A percentile compares a stretch with the other conserved stretches of the same genome.
phyloP scores from a whole-genome alignment of 1,140 invertebrate genomes.

The Drosophila nikananu region DNA sequence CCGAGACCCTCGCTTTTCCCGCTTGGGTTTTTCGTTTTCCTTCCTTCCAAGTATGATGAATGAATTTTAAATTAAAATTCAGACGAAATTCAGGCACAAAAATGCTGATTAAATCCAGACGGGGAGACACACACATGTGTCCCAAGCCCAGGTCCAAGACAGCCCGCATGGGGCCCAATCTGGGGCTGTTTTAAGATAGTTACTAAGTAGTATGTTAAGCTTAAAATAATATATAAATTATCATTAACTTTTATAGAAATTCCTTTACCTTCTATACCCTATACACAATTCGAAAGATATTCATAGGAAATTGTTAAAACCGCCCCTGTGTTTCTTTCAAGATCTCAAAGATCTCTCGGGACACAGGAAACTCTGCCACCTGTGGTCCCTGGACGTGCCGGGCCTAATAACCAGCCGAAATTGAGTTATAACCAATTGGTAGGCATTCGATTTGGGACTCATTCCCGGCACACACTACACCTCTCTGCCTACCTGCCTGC shows the following conservation, averaged over 20 bases:
- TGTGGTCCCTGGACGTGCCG: conserved; percentile 33
- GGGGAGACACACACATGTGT: conserved; percentile 7
- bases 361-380: conserved; percentile 40
- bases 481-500: conserved; percentile 24
- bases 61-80: conserved; percentile 79
- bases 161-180: conserved; percentile 26
- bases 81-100: conserved; percentile 30
- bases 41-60: conserved; percentile 73
- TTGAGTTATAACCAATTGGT: conserved; percentile 71
- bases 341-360: neutral
- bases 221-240: neutral
- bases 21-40: conserved; percentile 12
- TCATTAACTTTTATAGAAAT: too few relatives aligned
- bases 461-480: conserved; percentile 8
- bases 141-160: conserved; percentile 5
- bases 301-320: neutral
- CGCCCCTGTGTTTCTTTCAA: neutral
- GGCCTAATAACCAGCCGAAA: conserved; percentile 52
- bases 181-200: neutral
- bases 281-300: too few relatives aligned
- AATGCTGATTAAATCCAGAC: conserved; percentile 11
- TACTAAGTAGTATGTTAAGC: neutral
- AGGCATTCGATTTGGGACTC: conserved; percentile 36
- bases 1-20: conserved; percentile 2
- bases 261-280: too few relatives aligned